Percentiles rank a stretch among this genome's conserved stretches.
phyloP scores from a whole-genome alignment of 1,140 invertebrate genomes.

The Philopotamus ludificatus region DNA sequence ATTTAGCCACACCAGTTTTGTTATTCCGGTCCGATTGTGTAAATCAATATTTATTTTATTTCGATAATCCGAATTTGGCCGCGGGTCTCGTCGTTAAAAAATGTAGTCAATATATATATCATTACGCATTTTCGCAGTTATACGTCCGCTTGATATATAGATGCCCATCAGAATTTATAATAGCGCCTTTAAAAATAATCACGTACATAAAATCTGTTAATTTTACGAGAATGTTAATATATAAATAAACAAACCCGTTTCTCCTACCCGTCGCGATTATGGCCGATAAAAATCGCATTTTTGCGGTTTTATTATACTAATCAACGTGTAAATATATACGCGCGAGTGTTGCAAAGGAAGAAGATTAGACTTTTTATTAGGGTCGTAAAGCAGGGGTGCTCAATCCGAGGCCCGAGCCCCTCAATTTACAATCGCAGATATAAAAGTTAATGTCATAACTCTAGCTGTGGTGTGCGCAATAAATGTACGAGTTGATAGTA shows the following conservation, averaged over 20 bases:
- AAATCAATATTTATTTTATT: no score
- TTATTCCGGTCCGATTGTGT: no score
- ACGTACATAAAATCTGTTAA: constrained; percentile 10
- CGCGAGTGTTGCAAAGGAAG: constrained; percentile 2
- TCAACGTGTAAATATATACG: constrained; percentile 10
- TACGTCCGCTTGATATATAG: neutral
- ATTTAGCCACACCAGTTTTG: no score
- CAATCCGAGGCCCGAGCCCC: neutral
- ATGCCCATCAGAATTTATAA: neutral
- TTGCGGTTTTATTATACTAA: constrained; percentile 17
- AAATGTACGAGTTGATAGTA: no score
- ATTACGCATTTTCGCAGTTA: neutral
- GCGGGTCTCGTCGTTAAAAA: no score
- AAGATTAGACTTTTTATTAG: constrained; percentile 11
- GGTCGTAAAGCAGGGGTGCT: neutral
- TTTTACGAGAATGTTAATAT: constrained; percentile 16
- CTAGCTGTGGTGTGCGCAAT: no score
- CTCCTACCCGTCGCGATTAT: neutral
- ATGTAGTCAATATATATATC: no score
- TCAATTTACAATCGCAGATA: no score
- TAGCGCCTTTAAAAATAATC: constrained; percentile 2
- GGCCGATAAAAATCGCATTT: constrained; percentile 20
- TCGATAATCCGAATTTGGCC: no score
- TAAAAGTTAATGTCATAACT: no score
- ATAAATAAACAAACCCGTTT: constrained; percentile 15